Percentiles rank a stretch among this genome's conserved stretches.
Evolutionary conservation across 2,113 vertebrate species (phyloP).

Genomic region (Struthio camelus): DNA sequence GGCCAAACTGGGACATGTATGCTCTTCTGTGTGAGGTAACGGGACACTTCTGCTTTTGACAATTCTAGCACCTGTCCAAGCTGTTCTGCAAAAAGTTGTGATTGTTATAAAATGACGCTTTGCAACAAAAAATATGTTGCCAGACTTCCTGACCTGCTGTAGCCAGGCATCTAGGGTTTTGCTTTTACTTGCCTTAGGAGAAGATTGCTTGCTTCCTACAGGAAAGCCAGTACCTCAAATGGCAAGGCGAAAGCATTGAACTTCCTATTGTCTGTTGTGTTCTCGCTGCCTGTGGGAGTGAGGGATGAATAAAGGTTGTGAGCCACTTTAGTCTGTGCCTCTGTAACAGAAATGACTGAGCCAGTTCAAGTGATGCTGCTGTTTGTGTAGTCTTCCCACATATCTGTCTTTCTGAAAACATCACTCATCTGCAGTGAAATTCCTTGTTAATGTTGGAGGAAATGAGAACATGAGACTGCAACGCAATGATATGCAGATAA

Average conservation of each 20-base stretch:
- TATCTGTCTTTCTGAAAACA: not conserved
- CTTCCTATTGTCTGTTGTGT: not conserved
- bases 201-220: no score
- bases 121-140: not conserved
- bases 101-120: not conserved
- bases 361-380: fast-evolving
- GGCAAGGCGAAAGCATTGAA: not conserved
- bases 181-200: not conserved
- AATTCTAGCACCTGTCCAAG: not conserved
- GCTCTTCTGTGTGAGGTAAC: not conserved
- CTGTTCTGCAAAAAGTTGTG: not conserved
- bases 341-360: not conserved
- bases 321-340: not conserved
- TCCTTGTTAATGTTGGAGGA: not conserved
- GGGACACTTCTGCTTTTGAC: not conserved
- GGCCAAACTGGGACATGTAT: not conserved
- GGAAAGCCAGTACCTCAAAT: no score
- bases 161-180: not conserved
- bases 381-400: not conserved
- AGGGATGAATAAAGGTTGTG: not conserved
- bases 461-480: not conserved
- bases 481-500: not conserved
- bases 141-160: not conserved
- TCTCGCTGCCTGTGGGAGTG: not conserved
- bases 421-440: not conserved